Evolutionary conservation across 2,113 vertebrate species (phyloP), one percentile per base, ranked within the genome.

Genomic region (Desmodus rotundus): DNA sequence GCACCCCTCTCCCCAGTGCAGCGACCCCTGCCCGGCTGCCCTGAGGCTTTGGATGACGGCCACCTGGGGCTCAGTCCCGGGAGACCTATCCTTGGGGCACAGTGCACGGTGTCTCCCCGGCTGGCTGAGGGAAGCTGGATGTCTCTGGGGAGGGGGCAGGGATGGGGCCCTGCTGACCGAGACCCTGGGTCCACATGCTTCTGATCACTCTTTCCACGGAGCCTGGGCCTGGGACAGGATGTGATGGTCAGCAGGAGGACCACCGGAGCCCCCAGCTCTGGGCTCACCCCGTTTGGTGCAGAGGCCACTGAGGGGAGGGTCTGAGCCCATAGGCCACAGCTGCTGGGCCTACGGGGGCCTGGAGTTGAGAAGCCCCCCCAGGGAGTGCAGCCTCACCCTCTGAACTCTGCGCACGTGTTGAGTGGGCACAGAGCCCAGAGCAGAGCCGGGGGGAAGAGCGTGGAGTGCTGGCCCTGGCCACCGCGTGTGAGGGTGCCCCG

Each of bases 381-480:
- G 17, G 16, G 7, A 24, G 47, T 9, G 17, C 19, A 0, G 8
- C 5, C 47, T 15, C 17, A 1, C 6, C 5, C 45, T 78, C n/a
- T 9, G 20, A 52, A 15, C 45, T n/a, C 28, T 1, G 0, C 26
- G 28, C 36, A 1, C 19, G 9, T 38, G 26, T 24, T 2, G 14
- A 15, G 28, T 8, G 5, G n/a, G 41, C 0, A 2, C 45, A 24
- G 28, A 10, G 6, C 13, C 28, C 13, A 1, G 8, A 26, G 26
- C 73, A 15, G 72, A 52, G 26, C 2, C 1, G 15, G n/a, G 43
- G 70, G 87, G 33, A 14, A 19, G 16, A 3, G 56, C 6, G 0
- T 0, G 7, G 36, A 2, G 24, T 8, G 41, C 58, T 0, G 0
- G 33, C 15, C 1, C 56, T 14, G 1, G 74, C 15, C 58, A 1